phyloP scores from a whole-genome alignment of 2,888 invertebrate species.

The Clepsis dumicolana region DNA sequence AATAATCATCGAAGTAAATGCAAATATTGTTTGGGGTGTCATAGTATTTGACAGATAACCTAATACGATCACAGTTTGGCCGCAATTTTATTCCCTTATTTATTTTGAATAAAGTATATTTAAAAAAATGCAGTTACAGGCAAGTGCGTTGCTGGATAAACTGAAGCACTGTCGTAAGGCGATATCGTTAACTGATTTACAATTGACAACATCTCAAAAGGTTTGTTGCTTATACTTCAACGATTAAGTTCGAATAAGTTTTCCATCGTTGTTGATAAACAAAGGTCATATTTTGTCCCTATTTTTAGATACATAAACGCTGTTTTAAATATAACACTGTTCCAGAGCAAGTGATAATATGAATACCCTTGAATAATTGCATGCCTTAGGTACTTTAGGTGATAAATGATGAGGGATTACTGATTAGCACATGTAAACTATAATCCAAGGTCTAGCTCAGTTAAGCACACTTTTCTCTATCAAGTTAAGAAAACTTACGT shows the following conservation, averaged over 20 bases:
- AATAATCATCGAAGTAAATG: constrained; percentile 13
- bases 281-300: constrained; percentile 2
- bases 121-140: constrained; percentile 80
- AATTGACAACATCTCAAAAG: constrained; percentile 90
- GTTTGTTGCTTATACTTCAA: constrained; percentile 66
- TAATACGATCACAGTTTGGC: constrained; percentile 46
- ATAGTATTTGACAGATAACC: constrained; percentile 61
- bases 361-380: background rate
- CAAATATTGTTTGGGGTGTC: constrained; percentile 44
- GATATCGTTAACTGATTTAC: constrained; percentile 78
- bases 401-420: background rate
- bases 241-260: constrained; percentile 18
- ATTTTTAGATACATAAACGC: background rate
- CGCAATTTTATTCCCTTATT: constrained; percentile 33
- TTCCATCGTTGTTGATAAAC: constrained; percentile 36
- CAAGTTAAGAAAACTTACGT: background rate
- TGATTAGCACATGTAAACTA: no score
- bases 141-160: constrained; percentile 84
- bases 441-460: background rate
- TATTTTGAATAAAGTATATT: constrained; percentile 11
- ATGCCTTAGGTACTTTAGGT: background rate
- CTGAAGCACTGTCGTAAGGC: constrained; percentile 82
- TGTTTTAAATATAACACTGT: background rate
- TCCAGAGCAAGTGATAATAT: background rate
- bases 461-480: background rate